Conservation (phyloP, 2,888 invertebrate genomes). For the Sthenelais limicola region DNA sequence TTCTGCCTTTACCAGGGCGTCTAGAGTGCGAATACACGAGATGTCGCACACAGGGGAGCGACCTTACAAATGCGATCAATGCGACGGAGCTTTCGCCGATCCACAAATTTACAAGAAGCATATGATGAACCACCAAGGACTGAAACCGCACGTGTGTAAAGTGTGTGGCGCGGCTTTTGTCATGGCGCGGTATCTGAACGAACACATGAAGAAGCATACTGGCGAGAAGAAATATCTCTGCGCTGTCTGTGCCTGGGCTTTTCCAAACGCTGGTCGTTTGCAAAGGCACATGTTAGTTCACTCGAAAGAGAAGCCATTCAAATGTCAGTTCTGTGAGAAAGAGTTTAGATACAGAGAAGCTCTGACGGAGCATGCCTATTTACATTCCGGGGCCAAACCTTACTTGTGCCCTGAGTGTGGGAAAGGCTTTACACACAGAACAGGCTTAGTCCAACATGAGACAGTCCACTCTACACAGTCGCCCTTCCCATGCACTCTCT, state of each 20-base stretch:
- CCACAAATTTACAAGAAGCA: background rate
- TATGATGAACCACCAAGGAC: background rate
- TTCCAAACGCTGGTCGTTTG: background rate
- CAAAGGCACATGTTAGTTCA: conserved; percentile 1
- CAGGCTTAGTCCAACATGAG: background rate
- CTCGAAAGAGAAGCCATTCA: background rate
- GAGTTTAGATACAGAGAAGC: background rate
- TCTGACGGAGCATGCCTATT: background rate
- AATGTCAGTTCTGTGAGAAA: background rate
- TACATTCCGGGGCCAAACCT: background rate
- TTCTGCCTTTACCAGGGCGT: background rate
- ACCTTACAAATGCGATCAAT: background rate
- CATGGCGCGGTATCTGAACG: background rate
- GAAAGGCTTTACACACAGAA: background rate
- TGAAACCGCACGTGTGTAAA: background rate
- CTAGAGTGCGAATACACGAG: background rate
- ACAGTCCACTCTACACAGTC: background rate
- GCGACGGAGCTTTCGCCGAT: conserved; percentile 1
- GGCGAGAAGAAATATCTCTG: conserved; percentile 10
- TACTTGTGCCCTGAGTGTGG: background rate
- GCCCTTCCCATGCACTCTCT: background rate
- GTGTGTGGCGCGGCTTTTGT: conserved; percentile 20
- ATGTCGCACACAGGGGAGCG: conserved; percentile 11
- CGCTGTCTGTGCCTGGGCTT: background rate
- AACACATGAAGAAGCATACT: conserved; percentile 5